phyloP scores from a whole-genome alignment of 2,797 vertebrate species.

The Pangasius macronema region DNA sequence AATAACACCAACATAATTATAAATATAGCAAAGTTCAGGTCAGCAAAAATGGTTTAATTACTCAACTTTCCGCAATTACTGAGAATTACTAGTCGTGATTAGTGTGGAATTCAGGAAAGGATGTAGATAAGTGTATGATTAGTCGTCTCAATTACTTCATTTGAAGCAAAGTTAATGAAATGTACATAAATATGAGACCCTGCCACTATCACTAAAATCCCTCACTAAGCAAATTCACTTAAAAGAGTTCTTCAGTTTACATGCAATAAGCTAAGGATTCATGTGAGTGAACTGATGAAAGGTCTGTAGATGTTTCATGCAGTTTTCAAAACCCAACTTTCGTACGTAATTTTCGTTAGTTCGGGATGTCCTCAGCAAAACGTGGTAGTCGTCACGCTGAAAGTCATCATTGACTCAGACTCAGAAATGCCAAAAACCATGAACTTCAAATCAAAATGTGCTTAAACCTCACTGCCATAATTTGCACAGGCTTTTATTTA shows the following conservation, averaged over 20 bases:
- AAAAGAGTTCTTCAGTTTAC: not conserved
- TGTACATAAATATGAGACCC: not conserved
- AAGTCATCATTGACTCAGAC: not conserved
- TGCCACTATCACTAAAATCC: not conserved
- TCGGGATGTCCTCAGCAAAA: too few relatives aligned
- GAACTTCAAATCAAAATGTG: not conserved
- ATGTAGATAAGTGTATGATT: too few relatives aligned
- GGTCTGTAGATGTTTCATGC: not conserved
- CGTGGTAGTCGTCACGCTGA: too few relatives aligned
- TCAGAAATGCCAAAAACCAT: not conserved
- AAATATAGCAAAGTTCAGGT: not conserved
- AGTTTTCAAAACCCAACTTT: too few relatives aligned
- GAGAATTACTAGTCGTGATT: too few relatives aligned
- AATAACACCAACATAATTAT: not conserved
- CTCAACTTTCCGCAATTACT: not conserved
- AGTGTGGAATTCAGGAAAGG: too few relatives aligned
- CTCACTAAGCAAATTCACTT: not conserved
- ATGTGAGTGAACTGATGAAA: not conserved
- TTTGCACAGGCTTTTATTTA: not conserved
- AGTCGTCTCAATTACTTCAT: too few relatives aligned
- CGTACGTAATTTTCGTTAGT: too few relatives aligned
- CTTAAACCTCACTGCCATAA: not conserved
- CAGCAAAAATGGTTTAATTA: not conserved
- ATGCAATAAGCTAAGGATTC: not conserved
- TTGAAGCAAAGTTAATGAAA: not conserved